These are phyloP conservation scores for Syngnathoides biaculeatus DNA, from an alignment of 2,113 vertebrate species.

Conservation along the genomic window DNA sequence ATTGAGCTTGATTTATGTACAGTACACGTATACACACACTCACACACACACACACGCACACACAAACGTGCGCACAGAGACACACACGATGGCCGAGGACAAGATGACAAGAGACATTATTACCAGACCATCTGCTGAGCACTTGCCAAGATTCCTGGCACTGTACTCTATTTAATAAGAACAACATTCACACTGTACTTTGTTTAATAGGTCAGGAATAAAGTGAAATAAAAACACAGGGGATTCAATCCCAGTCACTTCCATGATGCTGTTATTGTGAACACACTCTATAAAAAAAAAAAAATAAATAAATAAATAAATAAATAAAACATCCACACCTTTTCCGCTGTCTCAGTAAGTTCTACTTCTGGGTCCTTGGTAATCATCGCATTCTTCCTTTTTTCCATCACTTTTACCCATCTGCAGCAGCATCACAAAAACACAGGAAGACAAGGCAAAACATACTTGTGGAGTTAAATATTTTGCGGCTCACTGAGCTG, in stretches of 20 bases:
- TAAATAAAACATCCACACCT: not conserved
- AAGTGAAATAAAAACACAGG: not conserved
- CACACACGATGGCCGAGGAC: too few species aligned
- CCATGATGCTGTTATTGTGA: not conserved
- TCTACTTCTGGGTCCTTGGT: not conserved
- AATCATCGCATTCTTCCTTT: not conserved
- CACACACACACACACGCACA: too few species aligned
- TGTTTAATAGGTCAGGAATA: constrained; percentile 12
- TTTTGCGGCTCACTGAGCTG: too few species aligned
- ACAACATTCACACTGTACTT: constrained; percentile 33
- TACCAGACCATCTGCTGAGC: constrained; percentile 64
- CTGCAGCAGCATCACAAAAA: not conserved
- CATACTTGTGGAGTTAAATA: too few species aligned
- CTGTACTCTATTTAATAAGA: constrained; percentile 29
- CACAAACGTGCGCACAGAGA: too few species aligned
- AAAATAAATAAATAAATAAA: too few species aligned
- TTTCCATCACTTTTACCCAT: not conserved
- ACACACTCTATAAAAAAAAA: not conserved
- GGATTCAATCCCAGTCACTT: not conserved
- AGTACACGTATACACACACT: too few species aligned
- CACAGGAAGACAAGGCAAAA: too few species aligned
- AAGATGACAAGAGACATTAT: constrained; percentile 31
- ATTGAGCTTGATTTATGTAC: constrained; percentile 11
- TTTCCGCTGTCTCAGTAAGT: not conserved
- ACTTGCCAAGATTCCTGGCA: constrained; percentile 47